Percentiles rank a stretch among this genome's conserved stretches.
Evolutionary conservation across 2,113 vertebrate species (phyloP).

Genomic region (Atrichornis clamosus): DNA sequence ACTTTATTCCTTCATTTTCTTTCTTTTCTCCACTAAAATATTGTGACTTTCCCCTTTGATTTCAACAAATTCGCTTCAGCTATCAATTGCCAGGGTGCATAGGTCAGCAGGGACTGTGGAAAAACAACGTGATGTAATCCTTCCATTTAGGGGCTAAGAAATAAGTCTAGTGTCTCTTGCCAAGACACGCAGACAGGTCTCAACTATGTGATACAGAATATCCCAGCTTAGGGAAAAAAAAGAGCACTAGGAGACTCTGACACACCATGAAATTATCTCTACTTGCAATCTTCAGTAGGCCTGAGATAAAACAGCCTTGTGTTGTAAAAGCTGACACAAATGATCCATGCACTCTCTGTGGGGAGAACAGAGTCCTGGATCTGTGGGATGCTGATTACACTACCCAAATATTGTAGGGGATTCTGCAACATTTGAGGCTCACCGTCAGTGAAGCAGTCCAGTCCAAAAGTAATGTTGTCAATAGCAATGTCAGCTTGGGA

Average conservation of each 20-base stretch:
- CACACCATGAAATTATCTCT: neutral
- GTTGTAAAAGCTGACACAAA: neutral
- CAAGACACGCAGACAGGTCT: neutral
- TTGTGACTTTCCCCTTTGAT: neutral
- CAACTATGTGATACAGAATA: neutral
- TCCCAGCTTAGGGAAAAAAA: neutral
- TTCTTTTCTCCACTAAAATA: neutral
- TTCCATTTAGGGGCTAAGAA: neutral
- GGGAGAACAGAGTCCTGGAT: neutral
- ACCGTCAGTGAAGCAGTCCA: conserved; percentile 81
- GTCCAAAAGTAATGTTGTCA: conserved; percentile 82
- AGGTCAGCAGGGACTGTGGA: neutral
- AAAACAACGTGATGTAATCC: conserved; percentile 1
- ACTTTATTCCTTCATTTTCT: neutral
- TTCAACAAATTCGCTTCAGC: neutral
- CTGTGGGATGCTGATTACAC: neutral
- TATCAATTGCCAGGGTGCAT: neutral
- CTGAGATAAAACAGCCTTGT: neutral
- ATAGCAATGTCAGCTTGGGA: conserved; percentile 83
- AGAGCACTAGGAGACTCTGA: neutral
- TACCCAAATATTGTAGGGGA: neutral
- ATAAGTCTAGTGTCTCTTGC: neutral
- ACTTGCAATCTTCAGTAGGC: neutral
- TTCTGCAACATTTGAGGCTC: conserved; percentile 9
- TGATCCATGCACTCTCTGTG: neutral